Percentiles rank a stretch among this genome's conserved stretches.
Evolutionary conservation across 2,888 invertebrate species (phyloP).

Genomic region (Lasiommata megera): DNA sequence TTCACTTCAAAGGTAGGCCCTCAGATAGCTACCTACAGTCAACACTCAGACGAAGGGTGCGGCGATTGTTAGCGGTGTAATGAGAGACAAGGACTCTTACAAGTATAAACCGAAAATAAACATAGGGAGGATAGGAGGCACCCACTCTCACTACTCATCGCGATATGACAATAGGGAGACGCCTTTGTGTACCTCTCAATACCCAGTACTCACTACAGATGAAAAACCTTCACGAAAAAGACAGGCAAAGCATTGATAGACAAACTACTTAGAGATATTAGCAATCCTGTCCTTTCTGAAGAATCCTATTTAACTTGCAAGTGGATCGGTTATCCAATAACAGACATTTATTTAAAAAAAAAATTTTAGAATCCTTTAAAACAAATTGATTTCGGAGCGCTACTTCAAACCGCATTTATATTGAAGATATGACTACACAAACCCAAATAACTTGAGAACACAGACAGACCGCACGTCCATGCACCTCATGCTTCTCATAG

Average conservation of each 20-base stretch:
- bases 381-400: too few relatives aligned
- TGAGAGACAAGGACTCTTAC: conserved; percentile 14
- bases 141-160: neutral
- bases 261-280: neutral
- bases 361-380: too few relatives aligned
- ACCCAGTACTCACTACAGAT: neutral
- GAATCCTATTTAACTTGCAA: too few relatives aligned
- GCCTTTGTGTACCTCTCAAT: neutral
- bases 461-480: too few relatives aligned
- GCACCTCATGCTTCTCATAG: too few relatives aligned
- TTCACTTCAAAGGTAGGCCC: neutral
- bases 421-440: too few relatives aligned
- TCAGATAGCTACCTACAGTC: neutral
- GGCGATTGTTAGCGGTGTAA: conserved; percentile 13
- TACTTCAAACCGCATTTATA: too few relatives aligned
- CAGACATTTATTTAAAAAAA: too few relatives aligned
- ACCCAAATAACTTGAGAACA: too few relatives aligned
- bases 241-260: neutral
- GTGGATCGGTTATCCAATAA: too few relatives aligned
- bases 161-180: neutral
- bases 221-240: neutral
- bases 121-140: neutral
- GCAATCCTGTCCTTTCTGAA: too few relatives aligned
- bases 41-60: conserved; percentile 6
- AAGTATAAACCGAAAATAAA: conserved; percentile 12